These are phyloP conservation scores for Sialis fuliginosa DNA, from an alignment of 2,888 invertebrate genomes.

Conservation along the genomic window DNA sequence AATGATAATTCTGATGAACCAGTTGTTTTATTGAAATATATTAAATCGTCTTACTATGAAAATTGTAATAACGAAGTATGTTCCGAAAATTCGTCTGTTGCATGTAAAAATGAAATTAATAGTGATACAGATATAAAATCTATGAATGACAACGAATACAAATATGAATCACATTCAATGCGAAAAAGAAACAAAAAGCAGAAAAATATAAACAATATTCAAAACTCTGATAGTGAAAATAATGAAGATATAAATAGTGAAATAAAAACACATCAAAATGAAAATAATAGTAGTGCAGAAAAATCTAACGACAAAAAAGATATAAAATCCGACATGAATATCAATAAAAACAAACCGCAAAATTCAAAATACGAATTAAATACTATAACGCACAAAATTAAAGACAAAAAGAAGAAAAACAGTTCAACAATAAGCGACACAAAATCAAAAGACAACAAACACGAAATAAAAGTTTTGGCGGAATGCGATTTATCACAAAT, in stretches of 20 bases:
- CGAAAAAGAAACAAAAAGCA: slow-evolving; percentile 5
- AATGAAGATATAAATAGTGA: slow-evolving; percentile 7
- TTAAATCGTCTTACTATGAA: not conserved
- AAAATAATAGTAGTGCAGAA: slow-evolving; percentile 1
- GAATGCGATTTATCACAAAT: not conserved
- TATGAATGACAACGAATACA: slow-evolving; percentile 1
- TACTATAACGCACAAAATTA: too few species aligned
- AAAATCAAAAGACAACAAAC: not conserved
- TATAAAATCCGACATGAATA: slow-evolving; percentile 1
- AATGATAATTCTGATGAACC: slow-evolving; percentile 1
- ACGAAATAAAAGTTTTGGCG: not conserved
- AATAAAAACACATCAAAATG: slow-evolving; percentile 1
- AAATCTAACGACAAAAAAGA: slow-evolving; percentile 7
- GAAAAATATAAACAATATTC: not conserved
- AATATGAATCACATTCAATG: not conserved
- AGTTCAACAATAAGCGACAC: not conserved
- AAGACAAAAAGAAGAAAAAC: not conserved
- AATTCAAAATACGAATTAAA: not conserved
- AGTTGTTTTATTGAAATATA: slow-evolving; percentile 7
- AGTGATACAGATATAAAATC: not conserved
- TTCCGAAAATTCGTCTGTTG: too few species aligned
- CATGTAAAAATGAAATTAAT: too few species aligned
- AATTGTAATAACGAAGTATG: not conserved
- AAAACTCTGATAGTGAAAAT: not conserved
- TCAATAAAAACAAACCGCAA: not conserved